Base-by-base conservation (phyloP, 1,140 invertebrate genomes). In the Stegodyphus mimosarum region DNA sequence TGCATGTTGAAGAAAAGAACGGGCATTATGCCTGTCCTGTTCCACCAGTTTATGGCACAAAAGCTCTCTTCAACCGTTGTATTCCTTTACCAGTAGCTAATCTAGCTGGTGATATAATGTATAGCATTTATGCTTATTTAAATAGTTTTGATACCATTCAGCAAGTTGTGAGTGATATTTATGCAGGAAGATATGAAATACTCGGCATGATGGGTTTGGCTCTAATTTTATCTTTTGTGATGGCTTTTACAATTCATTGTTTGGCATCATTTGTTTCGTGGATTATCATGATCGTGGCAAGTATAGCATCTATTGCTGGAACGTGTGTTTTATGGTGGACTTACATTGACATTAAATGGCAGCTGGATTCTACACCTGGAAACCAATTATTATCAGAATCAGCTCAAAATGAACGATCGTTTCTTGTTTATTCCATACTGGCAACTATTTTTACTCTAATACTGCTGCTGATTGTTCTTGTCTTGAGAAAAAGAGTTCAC, bases 371-470 rank as follows among this genome's bases (percentile, higher is more conserved):
- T 86, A 93, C 93, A 53, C 91, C 93, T 66, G 90, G 92, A 69
- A 91, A 91, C 78, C 77, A 89, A 89, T 88, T 91, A 84, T 89
- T 93, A 60, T 92, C 96, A 69, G 93, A 95, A 90, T 94, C 95
- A 76, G 92, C 95, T 2, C 93, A 95, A 89, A 97, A 97, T 91
- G 95, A 98, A 92, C 93, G 93, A 87, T 95, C 96, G 76, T 97
- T 95, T 91, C 92, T 95, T 80, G 93, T 92, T 89, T 97, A 94
- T 91, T 94, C 96, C 51, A 95, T 98, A 86, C 92, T 97, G 87
- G 95, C 95, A n/a, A 96, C 96, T 74, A 92, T 97, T 86, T 93
- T 96, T 80, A 96, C 95, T 69, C 94, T 97, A 91, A 93, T 97
- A 80, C 90, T 98, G 72, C 88, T 97, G 13, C 90, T 97, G 52